phyloP scores from a whole-genome alignment of 2,797 vertebrate species.

The Rhyacichthys aspro region DNA sequence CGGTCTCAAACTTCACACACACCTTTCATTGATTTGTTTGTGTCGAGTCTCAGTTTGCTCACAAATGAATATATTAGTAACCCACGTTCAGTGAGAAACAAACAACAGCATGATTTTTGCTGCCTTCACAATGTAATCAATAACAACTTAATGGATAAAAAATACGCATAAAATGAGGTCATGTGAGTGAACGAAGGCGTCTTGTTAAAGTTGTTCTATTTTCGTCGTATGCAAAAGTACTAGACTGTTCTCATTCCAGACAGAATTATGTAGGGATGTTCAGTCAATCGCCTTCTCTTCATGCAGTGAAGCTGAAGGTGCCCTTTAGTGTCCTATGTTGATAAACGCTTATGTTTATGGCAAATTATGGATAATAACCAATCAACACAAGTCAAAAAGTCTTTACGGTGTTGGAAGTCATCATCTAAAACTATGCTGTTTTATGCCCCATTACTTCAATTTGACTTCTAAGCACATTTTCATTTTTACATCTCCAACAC shows the following conservation, averaged over 20 bases:
- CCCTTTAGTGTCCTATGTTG: too few species aligned
- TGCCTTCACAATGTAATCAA: constrained; percentile 3
- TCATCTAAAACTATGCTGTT: too few species aligned
- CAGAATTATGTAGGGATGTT: not conserved
- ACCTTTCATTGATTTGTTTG: constrained; percentile 33
- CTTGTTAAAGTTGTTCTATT: not conserved
- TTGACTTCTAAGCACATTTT: too few species aligned
- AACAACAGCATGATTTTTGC: not conserved
- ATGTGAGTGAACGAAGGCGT: constrained; percentile 2
- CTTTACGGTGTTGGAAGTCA: too few species aligned
- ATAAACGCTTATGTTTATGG: too few species aligned
- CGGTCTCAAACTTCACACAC: constrained; percentile 33
- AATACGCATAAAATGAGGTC: constrained; percentile 7
- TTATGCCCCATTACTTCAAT: too few species aligned
- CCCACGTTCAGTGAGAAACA: constrained; percentile 14
- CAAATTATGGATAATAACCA: too few species aligned
- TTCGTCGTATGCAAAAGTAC: not conserved
- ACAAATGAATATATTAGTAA: constrained; percentile 38
- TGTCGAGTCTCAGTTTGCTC: constrained; percentile 34
- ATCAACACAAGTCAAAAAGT: too few species aligned
- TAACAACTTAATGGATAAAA: constrained; percentile 3
- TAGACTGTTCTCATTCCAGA: not conserved
- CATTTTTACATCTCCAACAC: too few species aligned
- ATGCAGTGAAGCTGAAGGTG: too few species aligned
- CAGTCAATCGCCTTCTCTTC: too few species aligned